Percentiles rank a stretch among this genome's conserved stretches.
Evolutionary conservation across 2,113 vertebrate species (phyloP).

Genomic region (Cebidichthys violaceus): DNA sequence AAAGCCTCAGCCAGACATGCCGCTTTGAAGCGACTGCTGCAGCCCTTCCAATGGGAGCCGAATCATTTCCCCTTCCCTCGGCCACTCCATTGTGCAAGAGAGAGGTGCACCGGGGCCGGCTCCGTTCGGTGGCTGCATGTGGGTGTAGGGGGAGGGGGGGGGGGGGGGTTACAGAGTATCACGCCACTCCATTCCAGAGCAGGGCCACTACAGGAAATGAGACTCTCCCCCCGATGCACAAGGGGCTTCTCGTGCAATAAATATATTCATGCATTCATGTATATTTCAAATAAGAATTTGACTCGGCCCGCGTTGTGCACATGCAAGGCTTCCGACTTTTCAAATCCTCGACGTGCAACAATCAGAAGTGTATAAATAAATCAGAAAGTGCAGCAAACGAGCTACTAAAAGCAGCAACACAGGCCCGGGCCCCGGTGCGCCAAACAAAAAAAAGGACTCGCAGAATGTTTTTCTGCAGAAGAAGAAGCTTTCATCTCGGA

Average conservation of each 20-base stretch:
- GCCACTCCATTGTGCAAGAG: slow-evolving; percentile 62
- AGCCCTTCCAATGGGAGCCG: slow-evolving; percentile 69
- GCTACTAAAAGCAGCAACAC: slow-evolving; percentile 65
- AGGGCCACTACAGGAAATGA: slow-evolving; percentile 69
- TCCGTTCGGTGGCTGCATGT: slow-evolving; percentile 62
- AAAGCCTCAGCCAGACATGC: slow-evolving; percentile 64
- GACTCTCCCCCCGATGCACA: slow-evolving; percentile 51
- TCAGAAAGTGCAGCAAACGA: slow-evolving; percentile 74
- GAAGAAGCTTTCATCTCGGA: slow-evolving; percentile 71
- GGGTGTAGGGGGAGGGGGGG: neutral
- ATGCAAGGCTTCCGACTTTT: slow-evolving; percentile 50
- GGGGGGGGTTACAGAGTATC: slow-evolving; percentile 68
- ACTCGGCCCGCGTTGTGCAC: slow-evolving; percentile 69
- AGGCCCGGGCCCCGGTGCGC: slow-evolving; percentile 14
- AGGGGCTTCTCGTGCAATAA: slow-evolving; percentile 48
- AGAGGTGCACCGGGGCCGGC: slow-evolving; percentile 51
- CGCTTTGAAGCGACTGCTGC: slow-evolving; percentile 76
- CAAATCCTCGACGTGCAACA: slow-evolving; percentile 62
- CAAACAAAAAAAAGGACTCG: slow-evolving; percentile 24
- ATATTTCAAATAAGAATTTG: slow-evolving; percentile 73
- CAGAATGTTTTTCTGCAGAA: slow-evolving; percentile 60
- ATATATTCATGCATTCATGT: slow-evolving; percentile 77
- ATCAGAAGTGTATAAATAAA: slow-evolving; percentile 79
- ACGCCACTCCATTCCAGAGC: slow-evolving; percentile 71
- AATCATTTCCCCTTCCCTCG: slow-evolving; percentile 77